phyloP scores from a whole-genome alignment of 2,888 invertebrate genomes.

The Drosophila mulleri region DNA sequence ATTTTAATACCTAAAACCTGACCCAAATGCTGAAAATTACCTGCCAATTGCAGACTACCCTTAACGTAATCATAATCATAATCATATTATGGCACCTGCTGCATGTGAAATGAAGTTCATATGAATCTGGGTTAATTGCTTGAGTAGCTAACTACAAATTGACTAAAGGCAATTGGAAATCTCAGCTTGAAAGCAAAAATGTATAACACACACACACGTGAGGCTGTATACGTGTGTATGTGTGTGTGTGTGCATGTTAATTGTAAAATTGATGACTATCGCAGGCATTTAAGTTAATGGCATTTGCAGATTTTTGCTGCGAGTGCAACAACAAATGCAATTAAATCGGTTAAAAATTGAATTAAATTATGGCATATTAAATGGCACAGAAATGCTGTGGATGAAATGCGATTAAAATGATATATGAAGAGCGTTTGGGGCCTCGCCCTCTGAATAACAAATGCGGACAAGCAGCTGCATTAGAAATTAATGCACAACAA shows the following conservation, averaged over 20 bases:
- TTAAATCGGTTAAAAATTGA: slow-evolving; percentile 50
- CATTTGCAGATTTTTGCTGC: slow-evolving; percentile 58
- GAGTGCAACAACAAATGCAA: slow-evolving; percentile 59
- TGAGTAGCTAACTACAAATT: slow-evolving; percentile 37
- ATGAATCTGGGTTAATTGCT: slow-evolving; percentile 69
- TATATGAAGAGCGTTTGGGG: slow-evolving; percentile 1
- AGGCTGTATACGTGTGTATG: not conserved
- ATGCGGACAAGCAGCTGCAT: slow-evolving; percentile 35
- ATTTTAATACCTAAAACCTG: not conserved
- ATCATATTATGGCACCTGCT: slow-evolving; percentile 37
- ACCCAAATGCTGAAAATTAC: not conserved
- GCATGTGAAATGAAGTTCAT: slow-evolving; percentile 48
- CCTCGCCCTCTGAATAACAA: slow-evolving; percentile 14
- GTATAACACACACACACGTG: slow-evolving; percentile 2
- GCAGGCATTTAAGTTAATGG: slow-evolving; percentile 52
- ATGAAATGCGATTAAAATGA: slow-evolving; percentile 41
- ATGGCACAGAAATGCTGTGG: slow-evolving; percentile 35
- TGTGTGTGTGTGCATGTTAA: slow-evolving; percentile 9
- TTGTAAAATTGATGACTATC: slow-evolving; percentile 32
- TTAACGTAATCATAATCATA: not conserved
- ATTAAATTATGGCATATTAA: slow-evolving; percentile 54
- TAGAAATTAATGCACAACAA: slow-evolving; percentile 43
- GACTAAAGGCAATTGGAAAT: slow-evolving; percentile 47
- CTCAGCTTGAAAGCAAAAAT: slow-evolving; percentile 29
- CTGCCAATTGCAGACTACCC: slow-evolving; percentile 2